Conservation (phyloP, 2,797 vertebrate species). For the Sibirionetta formosa region DNA sequence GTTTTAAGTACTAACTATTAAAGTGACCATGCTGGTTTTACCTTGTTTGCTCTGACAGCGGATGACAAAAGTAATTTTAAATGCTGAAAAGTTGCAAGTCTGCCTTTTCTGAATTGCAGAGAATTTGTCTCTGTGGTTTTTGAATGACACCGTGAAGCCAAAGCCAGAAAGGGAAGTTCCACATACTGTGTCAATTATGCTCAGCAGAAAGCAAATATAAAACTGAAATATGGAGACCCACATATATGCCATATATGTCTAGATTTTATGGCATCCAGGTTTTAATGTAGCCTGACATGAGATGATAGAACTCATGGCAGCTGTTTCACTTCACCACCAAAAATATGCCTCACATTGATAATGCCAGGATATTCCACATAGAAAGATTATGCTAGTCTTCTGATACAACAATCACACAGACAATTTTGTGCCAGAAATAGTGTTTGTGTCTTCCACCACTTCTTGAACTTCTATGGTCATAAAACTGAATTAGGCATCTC, state of each 20-base stretch:
- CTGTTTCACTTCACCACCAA: background rate
- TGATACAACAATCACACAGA: background rate
- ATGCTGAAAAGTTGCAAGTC: slow-evolving; percentile 19
- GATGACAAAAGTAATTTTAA: slow-evolving; percentile 62
- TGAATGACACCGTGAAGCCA: slow-evolving; percentile 1
- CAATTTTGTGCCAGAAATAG: background rate
- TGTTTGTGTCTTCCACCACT: background rate
- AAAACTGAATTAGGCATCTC: background rate
- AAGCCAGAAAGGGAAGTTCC: background rate
- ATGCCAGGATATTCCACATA: background rate
- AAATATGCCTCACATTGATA: background rate
- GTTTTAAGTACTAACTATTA: slow-evolving; percentile 51
- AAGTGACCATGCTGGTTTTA: slow-evolving; percentile 52
- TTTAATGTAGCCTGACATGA: background rate
- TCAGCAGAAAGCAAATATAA: background rate
- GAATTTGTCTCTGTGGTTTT: background rate
- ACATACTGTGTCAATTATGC: background rate
- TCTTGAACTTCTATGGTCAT: background rate
- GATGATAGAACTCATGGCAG: background rate
- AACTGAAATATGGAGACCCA: background rate
- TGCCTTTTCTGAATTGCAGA: slow-evolving; percentile 39
- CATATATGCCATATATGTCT: background rate
- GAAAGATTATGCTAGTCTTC: background rate
- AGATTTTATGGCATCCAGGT: background rate
- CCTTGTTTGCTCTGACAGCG: slow-evolving; percentile 10